Evolutionary conservation across 2,113 vertebrate genomes (phyloP).

Genomic region (Antennarius striatus): DNA sequence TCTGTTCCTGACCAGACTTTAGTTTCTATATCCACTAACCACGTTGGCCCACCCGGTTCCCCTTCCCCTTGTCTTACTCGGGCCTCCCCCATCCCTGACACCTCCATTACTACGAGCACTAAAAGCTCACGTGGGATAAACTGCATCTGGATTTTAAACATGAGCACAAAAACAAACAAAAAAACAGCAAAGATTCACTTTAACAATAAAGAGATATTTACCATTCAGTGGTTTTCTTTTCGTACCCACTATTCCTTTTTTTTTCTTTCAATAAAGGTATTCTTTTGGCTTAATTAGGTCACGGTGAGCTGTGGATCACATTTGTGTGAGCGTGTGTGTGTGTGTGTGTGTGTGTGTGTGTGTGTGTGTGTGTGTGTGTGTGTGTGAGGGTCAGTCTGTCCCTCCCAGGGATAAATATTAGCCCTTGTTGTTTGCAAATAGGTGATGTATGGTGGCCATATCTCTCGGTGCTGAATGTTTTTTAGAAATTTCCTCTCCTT

Average conservation of each 20-base stretch:
- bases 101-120: constrained; percentile 32
- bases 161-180: constrained; percentile 19
- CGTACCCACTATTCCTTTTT: constrained; percentile 9
- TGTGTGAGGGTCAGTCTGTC: constrained; percentile 75
- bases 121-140: neutral
- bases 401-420: constrained; percentile 87
- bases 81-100: neutral
- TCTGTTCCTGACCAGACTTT: constrained; percentile 45
- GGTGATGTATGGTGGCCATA: constrained; percentile 94
- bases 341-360: constrained; percentile 22
- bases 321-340: constrained; percentile 21
- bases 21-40: constrained; percentile 27
- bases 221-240: constrained; percentile 31
- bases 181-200: constrained; percentile 21
- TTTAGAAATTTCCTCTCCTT: constrained; percentile 97
- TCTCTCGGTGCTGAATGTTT: constrained; percentile 93
- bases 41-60: constrained; percentile 32
- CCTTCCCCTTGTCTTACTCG: constrained; percentile 32
- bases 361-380: constrained; percentile 25
- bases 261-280: constrained; percentile 71
- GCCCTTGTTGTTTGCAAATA: constrained; percentile 85
- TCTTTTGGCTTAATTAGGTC: constrained; percentile 75
- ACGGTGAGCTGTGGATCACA: constrained; percentile 33
- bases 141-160: constrained; percentile 19
- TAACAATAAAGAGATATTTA: constrained; percentile 47